A percentile compares a stretch with the other conserved stretches of the same genome.
These are phyloP conservation scores for Amphipyra berbera DNA, from an alignment of 2,888 invertebrate species.

Conservation along the genomic window DNA sequence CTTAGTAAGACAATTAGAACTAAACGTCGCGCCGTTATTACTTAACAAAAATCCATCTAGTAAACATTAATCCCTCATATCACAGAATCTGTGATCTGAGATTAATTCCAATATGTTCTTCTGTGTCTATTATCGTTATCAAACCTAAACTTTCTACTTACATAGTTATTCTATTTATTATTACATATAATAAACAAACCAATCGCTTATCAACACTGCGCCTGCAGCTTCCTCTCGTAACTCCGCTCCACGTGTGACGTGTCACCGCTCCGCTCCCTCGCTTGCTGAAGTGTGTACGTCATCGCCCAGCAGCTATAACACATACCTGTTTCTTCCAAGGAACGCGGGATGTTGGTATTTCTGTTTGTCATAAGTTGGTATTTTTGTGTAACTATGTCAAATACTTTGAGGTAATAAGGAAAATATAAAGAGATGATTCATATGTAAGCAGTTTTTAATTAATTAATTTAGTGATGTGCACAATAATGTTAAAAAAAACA, in stretches of 20 bases:
- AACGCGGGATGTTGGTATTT: conserved; percentile 47
- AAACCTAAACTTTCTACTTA: not conserved
- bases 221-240: conserved; percentile 38
- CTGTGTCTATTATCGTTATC: not conserved
- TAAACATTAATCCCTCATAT: too few relatives aligned
- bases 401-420: not conserved
- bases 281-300: conserved; percentile 62
- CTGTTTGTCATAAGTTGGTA: conserved; percentile 26
- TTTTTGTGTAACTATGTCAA: conserved; percentile 23
- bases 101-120: not conserved
- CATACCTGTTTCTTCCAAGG: conserved; percentile 51
- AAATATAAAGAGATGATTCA: too few relatives aligned
- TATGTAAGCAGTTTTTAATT: too few relatives aligned
- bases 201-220: conserved; percentile 47
- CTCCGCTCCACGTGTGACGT: conserved; percentile 62
- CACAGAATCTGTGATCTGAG: too few relatives aligned
- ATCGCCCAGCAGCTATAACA: conserved; percentile 50
- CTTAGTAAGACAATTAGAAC: not conserved
- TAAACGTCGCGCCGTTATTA: not conserved
- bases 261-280: conserved; percentile 55
- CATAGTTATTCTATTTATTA: conserved; percentile 19
- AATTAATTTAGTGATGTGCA: too few relatives aligned
- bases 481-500: too few relatives aligned
- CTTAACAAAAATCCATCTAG: not conserved
- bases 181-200: conserved; percentile 36